These are phyloP conservation scores for Bicyclus anynana DNA, from an alignment of 1,140 invertebrate genomes.

Conservation along the genomic window DNA sequence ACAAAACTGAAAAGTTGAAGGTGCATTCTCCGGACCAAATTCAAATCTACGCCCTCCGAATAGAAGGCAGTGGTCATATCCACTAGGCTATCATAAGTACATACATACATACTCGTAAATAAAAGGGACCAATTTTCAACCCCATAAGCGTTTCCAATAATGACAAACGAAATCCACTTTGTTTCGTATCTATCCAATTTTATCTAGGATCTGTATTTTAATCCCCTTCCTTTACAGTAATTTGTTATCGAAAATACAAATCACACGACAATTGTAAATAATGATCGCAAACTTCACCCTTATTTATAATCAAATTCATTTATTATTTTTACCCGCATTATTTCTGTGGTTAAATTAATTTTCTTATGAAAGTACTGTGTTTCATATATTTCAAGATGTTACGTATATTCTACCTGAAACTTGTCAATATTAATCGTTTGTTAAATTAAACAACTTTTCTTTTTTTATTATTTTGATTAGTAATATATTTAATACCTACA, in stretches of 20 bases:
- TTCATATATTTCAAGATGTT: no score
- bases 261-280: constrained; percentile 28
- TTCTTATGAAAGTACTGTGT: no score
- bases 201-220: constrained; percentile 29
- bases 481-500: no score
- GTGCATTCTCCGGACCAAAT: no score
- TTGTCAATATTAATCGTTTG: no score
- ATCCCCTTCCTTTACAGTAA: constrained; percentile 21
- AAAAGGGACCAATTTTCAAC: not conserved
- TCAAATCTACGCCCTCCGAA: no score
- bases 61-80: no score
- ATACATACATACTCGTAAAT: not conserved
- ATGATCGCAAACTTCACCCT: constrained; percentile 16
- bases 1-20: no score
- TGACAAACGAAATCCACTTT: not conserved
- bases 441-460: no score
- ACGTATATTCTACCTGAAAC: no score
- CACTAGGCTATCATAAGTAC: no score
- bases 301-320: constrained; percentile 22
- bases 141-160: not conserved
- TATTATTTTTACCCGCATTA: constrained; percentile 21
- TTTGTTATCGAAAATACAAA: constrained; percentile 47
- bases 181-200: constrained; percentile 9
- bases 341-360: not conserved
- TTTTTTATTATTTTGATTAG: no score